Evolutionary conservation across 1,140 invertebrate species (phyloP).

Genomic region (Trichonephila clavata): DNA sequence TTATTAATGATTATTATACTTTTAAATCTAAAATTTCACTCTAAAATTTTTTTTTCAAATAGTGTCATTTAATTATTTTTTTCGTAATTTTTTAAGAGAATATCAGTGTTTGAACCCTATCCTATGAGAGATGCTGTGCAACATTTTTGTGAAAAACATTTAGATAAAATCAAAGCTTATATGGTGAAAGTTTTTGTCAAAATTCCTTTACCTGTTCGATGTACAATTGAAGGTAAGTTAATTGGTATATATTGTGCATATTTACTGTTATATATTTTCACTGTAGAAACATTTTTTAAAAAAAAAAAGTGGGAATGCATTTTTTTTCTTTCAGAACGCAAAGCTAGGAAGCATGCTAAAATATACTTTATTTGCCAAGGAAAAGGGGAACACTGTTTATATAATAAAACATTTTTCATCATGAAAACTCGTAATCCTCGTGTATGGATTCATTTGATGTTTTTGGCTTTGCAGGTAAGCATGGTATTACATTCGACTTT

Average conservation of each 20-base stretch:
- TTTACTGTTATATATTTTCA: too few relatives aligned
- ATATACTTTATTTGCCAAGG: constrained; percentile 94
- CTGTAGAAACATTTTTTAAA: not conserved
- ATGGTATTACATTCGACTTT: not conserved
- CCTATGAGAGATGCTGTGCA: constrained; percentile 94
- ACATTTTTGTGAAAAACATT: constrained; percentile 96
- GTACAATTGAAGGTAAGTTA: constrained; percentile 91
- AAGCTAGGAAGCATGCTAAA: constrained; percentile 91
- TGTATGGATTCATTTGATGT: constrained; percentile 97
- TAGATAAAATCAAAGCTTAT: constrained; percentile 93
- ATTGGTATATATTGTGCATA: not conserved
- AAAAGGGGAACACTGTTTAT: constrained; percentile 93
- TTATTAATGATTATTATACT: too few relatives aligned
- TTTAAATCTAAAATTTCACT: too few relatives aligned
- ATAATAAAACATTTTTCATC: constrained; percentile 90
- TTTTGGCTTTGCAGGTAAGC: constrained; percentile 90
- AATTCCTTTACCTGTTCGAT: constrained; percentile 93
- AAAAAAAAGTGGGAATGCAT: not conserved
- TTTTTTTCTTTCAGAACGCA: constrained; percentile 85
- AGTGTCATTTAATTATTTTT: not conserved
- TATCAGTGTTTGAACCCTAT: constrained; percentile 92
- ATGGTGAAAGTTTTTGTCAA: constrained; percentile 92
- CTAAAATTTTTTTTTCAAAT: not conserved
- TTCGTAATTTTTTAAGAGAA: constrained; percentile 83
- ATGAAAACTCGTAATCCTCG: constrained; percentile 92